phyloP scores from a whole-genome alignment of 2,797 vertebrate species.

The Epinephelus coioides region DNA sequence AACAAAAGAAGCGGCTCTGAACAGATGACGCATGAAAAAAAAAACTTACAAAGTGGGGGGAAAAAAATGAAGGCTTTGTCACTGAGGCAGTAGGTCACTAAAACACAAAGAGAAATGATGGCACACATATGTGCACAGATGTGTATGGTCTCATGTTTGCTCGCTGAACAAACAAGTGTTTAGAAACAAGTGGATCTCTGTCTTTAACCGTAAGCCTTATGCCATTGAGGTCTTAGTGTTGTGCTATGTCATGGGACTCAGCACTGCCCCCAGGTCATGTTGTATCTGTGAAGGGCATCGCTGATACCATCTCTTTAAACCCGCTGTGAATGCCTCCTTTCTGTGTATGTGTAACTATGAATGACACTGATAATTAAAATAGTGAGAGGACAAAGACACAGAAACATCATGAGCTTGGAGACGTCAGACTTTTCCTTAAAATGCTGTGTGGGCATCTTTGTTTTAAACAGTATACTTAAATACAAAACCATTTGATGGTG shows the following conservation, averaged over 20 bases:
- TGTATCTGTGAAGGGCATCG: conserved; percentile 73
- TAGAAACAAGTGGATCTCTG: conserved; percentile 69
- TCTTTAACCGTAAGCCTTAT: conserved; percentile 73
- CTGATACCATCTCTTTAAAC: conserved; percentile 75
- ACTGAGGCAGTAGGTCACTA: conserved; percentile 54
- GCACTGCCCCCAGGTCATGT: conserved; percentile 70
- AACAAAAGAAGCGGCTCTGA: conserved; percentile 46
- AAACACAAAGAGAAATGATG: conserved; percentile 69
- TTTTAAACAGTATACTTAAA: neutral
- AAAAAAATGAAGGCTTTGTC: conserved; percentile 50
- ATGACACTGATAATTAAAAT: conserved; percentile 43
- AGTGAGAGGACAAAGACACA: neutral
- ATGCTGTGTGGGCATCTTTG: neutral
- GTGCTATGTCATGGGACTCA: conserved; percentile 75
- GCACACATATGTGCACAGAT: conserved; percentile 45
- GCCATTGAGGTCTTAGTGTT: conserved; percentile 74
- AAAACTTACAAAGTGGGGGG: conserved; percentile 25
- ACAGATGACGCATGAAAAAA: conserved; percentile 67
- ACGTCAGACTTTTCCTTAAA: neutral
- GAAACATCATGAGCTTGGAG: conserved; percentile 5
- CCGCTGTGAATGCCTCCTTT: conserved; percentile 67
- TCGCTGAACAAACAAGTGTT: conserved; percentile 65
- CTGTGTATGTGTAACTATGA: conserved; percentile 36
- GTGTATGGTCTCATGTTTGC: conserved; percentile 45
- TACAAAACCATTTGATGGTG: neutral